A percentile compares a stretch with the other conserved stretches of the same genome.
Conservation (phyloP, 2,888 invertebrate genomes). For the Agriopis aurantiaria region DNA sequence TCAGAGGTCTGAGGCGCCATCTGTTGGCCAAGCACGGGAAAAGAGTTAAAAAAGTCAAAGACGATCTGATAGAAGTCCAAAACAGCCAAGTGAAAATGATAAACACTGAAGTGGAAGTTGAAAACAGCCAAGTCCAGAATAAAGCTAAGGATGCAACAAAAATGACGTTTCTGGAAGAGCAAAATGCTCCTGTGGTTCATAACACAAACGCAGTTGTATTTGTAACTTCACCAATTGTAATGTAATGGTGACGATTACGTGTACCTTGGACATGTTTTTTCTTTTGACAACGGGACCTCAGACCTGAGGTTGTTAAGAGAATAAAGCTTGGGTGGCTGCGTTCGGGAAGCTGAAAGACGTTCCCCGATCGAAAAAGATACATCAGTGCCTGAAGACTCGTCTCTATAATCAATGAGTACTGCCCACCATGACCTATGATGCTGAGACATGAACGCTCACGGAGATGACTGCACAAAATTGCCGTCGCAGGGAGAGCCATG, state of each 20-base stretch:
- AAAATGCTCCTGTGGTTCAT: neutral
- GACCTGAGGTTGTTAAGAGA: too few relatives aligned
- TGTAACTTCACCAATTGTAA: neutral
- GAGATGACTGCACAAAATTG: too few relatives aligned
- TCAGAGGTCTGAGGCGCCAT: constrained; percentile 68
- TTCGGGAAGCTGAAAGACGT: too few relatives aligned
- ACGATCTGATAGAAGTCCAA: constrained; percentile 26
- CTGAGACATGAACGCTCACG: too few relatives aligned
- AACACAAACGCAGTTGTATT: neutral
- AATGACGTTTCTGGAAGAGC: neutral
- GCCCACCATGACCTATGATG: too few relatives aligned
- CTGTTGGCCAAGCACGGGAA: constrained; percentile 65
- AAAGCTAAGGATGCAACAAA: neutral
- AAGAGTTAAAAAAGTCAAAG: constrained; percentile 36
- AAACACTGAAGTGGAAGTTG: neutral
- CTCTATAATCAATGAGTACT: too few relatives aligned
- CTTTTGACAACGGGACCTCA: neutral
- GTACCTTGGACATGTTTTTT: too few relatives aligned
- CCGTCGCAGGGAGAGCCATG: too few relatives aligned
- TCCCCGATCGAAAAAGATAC: too few relatives aligned
- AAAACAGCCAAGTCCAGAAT: neutral
- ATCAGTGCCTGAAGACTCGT: too few relatives aligned
- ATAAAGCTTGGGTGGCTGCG: too few relatives aligned
- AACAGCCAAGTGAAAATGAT: neutral
- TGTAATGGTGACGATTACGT: too few relatives aligned